These are phyloP conservation scores for Pygoscelis adeliae DNA, from an alignment of 2,113 vertebrate species.

Conservation along the genomic window DNA sequence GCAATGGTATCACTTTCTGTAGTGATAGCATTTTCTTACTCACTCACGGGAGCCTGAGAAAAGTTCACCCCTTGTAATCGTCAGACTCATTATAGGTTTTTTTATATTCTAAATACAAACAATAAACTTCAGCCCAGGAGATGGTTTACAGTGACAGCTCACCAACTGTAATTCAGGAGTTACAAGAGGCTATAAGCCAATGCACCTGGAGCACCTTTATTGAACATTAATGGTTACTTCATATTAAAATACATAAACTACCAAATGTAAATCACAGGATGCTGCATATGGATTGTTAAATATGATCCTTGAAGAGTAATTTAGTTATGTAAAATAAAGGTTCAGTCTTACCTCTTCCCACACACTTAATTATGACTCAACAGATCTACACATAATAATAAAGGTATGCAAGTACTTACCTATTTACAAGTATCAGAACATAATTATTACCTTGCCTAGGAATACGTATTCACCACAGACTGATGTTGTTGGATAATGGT, in stretches of 20 bases:
- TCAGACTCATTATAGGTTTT: neutral
- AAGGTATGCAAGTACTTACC: conserved; percentile 10
- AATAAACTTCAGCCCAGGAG: neutral
- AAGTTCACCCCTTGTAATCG: neutral
- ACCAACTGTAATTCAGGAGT: neutral
- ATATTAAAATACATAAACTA: neutral
- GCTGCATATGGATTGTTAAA: neutral
- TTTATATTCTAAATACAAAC: neutral
- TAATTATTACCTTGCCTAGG: conserved; percentile 37
- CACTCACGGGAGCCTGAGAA: neutral
- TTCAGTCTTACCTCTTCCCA: conserved; percentile 9
- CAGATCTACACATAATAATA: neutral
- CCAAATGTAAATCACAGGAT: neutral
- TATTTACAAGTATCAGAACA: conserved; percentile 22
- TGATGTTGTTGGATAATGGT: neutral
- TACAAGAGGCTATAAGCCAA: neutral
- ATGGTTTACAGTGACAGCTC: neutral
- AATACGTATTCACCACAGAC: neutral
- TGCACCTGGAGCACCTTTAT: neutral
- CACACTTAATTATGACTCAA: conserved; percentile 13
- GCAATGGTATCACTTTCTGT: neutral
- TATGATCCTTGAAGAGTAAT: neutral
- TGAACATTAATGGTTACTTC: neutral
- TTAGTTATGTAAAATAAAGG: neutral
- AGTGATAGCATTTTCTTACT: neutral